A percentile compares a stretch with the other conserved stretches of the same genome.
Conservation (phyloP, 2,797 vertebrate species). For the Phrynocephalus vlangalii region DNA sequence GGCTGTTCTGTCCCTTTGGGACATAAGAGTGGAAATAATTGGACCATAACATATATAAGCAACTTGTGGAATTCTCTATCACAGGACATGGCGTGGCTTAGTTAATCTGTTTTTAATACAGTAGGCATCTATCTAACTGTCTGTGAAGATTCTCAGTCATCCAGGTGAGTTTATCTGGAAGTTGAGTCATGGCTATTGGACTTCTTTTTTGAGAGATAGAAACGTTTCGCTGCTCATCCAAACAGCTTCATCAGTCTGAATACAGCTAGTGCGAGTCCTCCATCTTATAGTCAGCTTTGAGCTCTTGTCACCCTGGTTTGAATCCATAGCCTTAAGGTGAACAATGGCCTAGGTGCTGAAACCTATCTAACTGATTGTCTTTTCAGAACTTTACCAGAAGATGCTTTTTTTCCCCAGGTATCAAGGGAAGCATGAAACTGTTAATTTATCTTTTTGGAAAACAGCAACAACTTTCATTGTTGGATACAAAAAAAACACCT, state of each 20-base stretch:
- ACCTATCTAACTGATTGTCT: neutral
- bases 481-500: neutral
- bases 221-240: too few species aligned
- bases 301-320: too few species aligned
- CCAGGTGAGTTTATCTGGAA: too few species aligned
- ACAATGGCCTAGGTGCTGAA: too few species aligned
- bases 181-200: too few species aligned
- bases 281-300: too few species aligned
- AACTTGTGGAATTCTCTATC: neutral
- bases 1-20: neutral
- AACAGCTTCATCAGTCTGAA: too few species aligned
- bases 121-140: neutral
- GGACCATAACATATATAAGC: neutral
- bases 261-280: too few species aligned
- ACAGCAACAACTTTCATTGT: neutral
- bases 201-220: too few species aligned
- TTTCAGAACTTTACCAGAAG: neutral
- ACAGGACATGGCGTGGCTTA: neutral
- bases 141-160: too few species aligned
- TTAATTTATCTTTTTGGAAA: neutral
- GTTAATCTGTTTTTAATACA: neutral
- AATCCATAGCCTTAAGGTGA: too few species aligned
- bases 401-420: neutral
- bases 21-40: neutral
- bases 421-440: neutral